A percentile compares a stretch with the other conserved stretches of the same genome.
These are phyloP conservation scores for Dromiciops gliroides DNA, from an alignment of 2,113 vertebrate genomes.

Conservation along the genomic window DNA sequence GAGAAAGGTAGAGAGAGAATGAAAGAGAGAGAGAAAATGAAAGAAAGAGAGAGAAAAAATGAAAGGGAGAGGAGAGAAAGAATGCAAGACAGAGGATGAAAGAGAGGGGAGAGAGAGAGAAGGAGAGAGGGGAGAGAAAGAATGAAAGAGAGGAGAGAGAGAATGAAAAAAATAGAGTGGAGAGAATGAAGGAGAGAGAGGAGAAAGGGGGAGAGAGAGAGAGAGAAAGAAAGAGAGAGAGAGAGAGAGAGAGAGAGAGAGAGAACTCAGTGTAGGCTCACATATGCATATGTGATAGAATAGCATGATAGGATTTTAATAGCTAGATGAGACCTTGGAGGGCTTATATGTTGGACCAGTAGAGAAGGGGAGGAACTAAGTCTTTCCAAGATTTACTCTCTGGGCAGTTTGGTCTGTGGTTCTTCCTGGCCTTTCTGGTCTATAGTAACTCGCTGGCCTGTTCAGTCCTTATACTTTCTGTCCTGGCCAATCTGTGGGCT, in stretches of 20 bases:
- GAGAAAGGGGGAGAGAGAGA: slow-evolving; percentile 3
- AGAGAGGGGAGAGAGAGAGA: background rate
- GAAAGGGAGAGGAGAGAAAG: background rate
- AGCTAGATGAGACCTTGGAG: background rate
- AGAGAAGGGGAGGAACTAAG: background rate
- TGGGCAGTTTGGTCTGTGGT: too few species aligned
- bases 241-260: background rate
- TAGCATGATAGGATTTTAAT: background rate
- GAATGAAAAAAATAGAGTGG: too few species aligned
- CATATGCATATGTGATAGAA: background rate
- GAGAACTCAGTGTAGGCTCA: background rate
- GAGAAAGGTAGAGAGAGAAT: background rate
- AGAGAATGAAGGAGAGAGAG: slow-evolving; percentile 35
- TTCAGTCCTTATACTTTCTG: background rate
- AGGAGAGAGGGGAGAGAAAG: background rate
- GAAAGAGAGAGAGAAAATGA: background rate
- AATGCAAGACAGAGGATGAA: slow-evolving; percentile 3
- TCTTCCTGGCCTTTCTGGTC: background rate
- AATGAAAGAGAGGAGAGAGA: slow-evolving; percentile 18
- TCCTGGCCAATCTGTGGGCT: background rate
- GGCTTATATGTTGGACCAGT: background rate
- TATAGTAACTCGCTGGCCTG: background rate
- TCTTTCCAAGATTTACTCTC: background rate
- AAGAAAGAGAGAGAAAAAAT: background rate
- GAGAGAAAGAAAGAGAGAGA: background rate